Conservation (phyloP, 2,113 vertebrate species). For the Paraplagusia blochii region DNA sequence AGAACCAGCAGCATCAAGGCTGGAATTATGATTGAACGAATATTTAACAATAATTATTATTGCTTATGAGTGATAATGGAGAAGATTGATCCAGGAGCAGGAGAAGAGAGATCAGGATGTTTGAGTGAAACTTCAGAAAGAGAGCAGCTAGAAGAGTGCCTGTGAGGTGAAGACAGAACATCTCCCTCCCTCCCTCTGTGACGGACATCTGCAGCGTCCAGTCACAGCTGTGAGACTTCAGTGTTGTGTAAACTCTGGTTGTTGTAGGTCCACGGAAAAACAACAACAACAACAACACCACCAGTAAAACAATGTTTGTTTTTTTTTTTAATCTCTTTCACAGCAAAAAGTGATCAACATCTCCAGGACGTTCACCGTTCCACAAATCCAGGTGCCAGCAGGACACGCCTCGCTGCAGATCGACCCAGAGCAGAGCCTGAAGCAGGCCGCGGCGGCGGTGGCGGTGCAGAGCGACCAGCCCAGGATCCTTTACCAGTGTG, state of each 20-base stretch:
- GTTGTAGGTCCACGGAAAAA: slow-evolving; percentile 8
- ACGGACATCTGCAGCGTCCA: no score
- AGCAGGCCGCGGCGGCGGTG: slow-evolving; percentile 14
- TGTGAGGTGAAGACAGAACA: no score
- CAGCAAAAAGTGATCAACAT: slow-evolving; percentile 57
- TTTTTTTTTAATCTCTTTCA: slow-evolving; percentile 3
- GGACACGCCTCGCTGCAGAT: slow-evolving; percentile 17
- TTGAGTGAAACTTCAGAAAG: no score
- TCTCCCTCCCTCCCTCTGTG: no score
- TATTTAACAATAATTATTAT: no score
- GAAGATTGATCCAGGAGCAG: slow-evolving; percentile 27
- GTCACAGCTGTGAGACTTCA: neutral
- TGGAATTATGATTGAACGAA: no score
- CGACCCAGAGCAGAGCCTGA: slow-evolving; percentile 11
- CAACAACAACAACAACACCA: neutral
- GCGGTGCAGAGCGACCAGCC: slow-evolving; percentile 60
- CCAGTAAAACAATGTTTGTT: neutral
- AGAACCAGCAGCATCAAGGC: no score
- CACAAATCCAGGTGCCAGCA: slow-evolving; percentile 67
- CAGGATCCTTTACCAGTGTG: slow-evolving; percentile 83
- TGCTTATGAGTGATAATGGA: slow-evolving; percentile 1
- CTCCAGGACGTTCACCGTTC: slow-evolving; percentile 34
- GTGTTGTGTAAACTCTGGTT: neutral
- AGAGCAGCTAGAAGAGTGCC: no score
- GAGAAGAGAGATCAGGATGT: no score